Percentiles rank a stretch among this genome's conserved stretches.
Conservation (phyloP, 92 coral and sea anemone genomes). For the Pocillopora grandis region DNA sequence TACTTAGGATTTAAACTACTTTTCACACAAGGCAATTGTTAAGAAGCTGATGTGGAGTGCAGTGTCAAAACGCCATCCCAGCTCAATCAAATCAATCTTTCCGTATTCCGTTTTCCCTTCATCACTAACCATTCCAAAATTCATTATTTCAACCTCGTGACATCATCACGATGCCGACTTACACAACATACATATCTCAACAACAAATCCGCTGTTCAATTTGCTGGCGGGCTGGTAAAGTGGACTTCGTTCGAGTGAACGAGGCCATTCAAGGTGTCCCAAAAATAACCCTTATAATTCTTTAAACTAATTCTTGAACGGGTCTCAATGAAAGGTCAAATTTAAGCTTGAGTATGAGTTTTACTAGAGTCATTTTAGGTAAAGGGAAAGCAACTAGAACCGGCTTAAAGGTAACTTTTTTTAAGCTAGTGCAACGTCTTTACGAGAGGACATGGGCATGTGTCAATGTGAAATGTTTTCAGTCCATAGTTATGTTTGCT, state of each 20-base stretch:
- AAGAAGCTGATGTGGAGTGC: no score
- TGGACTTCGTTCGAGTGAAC: not conserved
- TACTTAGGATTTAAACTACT: no score
- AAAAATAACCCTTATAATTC: not conserved
- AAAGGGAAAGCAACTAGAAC: constrained; percentile 1
- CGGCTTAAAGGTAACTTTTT: constrained; percentile 18
- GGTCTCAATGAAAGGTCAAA: not conserved
- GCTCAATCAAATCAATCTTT: no score
- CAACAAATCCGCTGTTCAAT: not conserved
- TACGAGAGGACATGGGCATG: not conserved
- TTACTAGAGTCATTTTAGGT: constrained; percentile 10
- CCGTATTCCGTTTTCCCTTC: no score
- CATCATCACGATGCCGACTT: no score
- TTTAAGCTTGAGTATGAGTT: constrained; percentile 24
- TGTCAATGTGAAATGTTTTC: not conserved
- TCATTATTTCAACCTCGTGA: no score
- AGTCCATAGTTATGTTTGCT: not conserved
- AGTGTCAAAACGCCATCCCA: no score
- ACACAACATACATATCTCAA: not conserved
- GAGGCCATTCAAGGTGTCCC: not conserved
- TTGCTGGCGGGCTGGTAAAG: not conserved
- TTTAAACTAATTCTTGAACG: not conserved
- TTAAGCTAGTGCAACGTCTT: not conserved
- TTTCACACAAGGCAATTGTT: no score
- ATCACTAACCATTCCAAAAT: no score